Evolutionary conservation across 2,888 invertebrate genomes (phyloP).

Genomic region (Pristionchus arcanus): DNA sequence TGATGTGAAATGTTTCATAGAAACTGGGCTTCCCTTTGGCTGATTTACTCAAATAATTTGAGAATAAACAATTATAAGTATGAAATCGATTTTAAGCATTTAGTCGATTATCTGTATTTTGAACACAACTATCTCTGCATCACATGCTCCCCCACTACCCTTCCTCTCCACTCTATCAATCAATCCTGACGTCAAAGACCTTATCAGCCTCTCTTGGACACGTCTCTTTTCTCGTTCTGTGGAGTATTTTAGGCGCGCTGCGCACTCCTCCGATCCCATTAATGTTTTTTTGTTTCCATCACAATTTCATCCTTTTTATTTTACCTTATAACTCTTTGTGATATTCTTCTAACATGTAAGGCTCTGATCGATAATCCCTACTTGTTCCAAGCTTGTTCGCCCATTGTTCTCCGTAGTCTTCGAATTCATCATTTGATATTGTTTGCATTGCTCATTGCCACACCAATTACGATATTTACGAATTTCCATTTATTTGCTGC

Average conservation of each 20-base stretch:
- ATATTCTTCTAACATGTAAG: not conserved
- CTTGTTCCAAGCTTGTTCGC: not conserved
- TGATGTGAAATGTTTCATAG: not conserved
- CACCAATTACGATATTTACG: too few relatives aligned
- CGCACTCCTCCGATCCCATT: not conserved
- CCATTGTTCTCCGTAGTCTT: not conserved
- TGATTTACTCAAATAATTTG: not conserved
- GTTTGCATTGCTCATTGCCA: too few relatives aligned
- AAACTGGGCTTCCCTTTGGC: too few relatives aligned
- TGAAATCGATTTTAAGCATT: too few relatives aligned
- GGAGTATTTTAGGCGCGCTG: not conserved
- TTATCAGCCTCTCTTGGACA: constrained; percentile 12
- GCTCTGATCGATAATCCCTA: not conserved
- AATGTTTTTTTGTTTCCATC: not conserved
- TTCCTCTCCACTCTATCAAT: not conserved
- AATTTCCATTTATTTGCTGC: not conserved
- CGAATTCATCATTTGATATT: too few relatives aligned
- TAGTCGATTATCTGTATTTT: too few relatives aligned
- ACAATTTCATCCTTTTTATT: not conserved
- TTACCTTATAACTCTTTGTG: not conserved
- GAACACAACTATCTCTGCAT: not conserved
- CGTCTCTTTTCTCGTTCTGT: not conserved
- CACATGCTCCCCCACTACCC: not conserved
- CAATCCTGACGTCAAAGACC: constrained; percentile 15
- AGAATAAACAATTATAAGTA: not conserved